A percentile compares a stretch with the other conserved stretches of the same genome.
Conservation (phyloP, 2,888 invertebrate genomes). For the Oscheius onirici region DNA sequence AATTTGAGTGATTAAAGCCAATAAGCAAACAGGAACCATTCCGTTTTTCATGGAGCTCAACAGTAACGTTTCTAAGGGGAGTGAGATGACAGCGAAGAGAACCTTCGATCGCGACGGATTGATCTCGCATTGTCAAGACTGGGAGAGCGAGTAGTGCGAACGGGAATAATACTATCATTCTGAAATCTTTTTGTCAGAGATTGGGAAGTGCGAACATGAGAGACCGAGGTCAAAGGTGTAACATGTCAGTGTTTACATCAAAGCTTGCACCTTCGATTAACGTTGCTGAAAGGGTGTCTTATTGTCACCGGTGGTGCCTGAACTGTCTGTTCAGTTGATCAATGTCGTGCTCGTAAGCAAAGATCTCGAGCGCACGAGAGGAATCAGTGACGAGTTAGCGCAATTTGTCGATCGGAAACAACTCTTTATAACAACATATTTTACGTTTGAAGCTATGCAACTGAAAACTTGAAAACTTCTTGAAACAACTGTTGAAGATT, state of each 20-base stretch:
- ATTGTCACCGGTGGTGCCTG: neutral
- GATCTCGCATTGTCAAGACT: slow-evolving; percentile 55
- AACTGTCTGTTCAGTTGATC: neutral
- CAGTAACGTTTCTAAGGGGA: neutral
- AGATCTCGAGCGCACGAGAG: no score
- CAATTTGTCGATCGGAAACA: no score
- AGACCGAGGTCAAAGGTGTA: slow-evolving; percentile 15
- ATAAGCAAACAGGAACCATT: neutral
- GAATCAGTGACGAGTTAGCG: no score
- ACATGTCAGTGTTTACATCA: slow-evolving; percentile 4
- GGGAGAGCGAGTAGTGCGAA: slow-evolving; percentile 30
- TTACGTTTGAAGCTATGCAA: no score
- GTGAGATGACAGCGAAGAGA: slow-evolving; percentile 13
- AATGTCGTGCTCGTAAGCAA: neutral
- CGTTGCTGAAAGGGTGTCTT: neutral
- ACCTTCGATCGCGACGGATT: slow-evolving; percentile 53
- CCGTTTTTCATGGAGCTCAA: slow-evolving; percentile 20
- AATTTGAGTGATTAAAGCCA: neutral
- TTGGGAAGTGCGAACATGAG: neutral
- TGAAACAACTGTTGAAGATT: neutral
- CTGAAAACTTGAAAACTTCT: neutral
- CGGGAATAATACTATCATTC: slow-evolving; percentile 30
- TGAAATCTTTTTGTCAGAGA: slow-evolving; percentile 5
- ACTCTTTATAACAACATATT: no score
- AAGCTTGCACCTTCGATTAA: no score